phyloP scores from a whole-genome alignment of 1,140 invertebrate species.

The Rhynchophorus ferrugineus region DNA sequence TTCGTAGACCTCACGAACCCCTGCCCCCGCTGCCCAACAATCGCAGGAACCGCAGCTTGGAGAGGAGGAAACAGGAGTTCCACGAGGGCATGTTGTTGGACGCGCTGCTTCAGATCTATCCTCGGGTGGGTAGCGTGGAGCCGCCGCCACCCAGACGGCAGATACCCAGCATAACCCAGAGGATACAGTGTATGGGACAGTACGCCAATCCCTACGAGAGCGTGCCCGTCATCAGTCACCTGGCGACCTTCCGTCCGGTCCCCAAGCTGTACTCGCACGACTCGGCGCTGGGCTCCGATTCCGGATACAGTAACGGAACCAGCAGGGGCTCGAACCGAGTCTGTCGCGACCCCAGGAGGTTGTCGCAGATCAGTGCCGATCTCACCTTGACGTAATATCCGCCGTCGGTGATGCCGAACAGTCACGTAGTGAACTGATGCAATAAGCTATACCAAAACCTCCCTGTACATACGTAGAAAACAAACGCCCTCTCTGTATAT shows the following conservation, averaged over 20 bases:
- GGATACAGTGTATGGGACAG: slow-evolving; percentile 46
- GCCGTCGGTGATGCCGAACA: slow-evolving; percentile 1
- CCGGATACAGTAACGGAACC: slow-evolving; percentile 62
- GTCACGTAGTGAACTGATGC: slow-evolving; percentile 5
- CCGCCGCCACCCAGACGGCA: slow-evolving; percentile 31
- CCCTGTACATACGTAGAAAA: background rate
- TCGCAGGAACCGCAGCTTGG: slow-evolving; percentile 46
- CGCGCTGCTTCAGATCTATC: slow-evolving; percentile 54
- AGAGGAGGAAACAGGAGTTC: slow-evolving; percentile 51
- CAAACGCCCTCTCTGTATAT: background rate
- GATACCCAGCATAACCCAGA: slow-evolving; percentile 42
- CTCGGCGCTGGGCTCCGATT: slow-evolving; percentile 58
- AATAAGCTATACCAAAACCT: slow-evolving; percentile 5
- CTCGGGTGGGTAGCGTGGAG: slow-evolving; percentile 46
- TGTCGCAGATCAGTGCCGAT: slow-evolving; percentile 40
- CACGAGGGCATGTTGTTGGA: slow-evolving; percentile 60
- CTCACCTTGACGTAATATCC: slow-evolving; percentile 35
- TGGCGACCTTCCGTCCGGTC: slow-evolving; percentile 38
- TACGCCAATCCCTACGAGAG: slow-evolving; percentile 49
- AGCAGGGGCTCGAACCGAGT: slow-evolving; percentile 37
- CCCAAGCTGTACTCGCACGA: slow-evolving; percentile 42
- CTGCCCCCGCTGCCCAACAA: slow-evolving; percentile 39
- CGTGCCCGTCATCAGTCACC: slow-evolving; percentile 48
- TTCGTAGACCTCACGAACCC: slow-evolving; percentile 37
- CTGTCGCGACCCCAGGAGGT: slow-evolving; percentile 34